A percentile compares a stretch with the other conserved stretches of the same genome.
These are phyloP conservation scores for Coilia nasus DNA, from an alignment of 2,797 vertebrate genomes.

Conservation along the genomic window DNA sequence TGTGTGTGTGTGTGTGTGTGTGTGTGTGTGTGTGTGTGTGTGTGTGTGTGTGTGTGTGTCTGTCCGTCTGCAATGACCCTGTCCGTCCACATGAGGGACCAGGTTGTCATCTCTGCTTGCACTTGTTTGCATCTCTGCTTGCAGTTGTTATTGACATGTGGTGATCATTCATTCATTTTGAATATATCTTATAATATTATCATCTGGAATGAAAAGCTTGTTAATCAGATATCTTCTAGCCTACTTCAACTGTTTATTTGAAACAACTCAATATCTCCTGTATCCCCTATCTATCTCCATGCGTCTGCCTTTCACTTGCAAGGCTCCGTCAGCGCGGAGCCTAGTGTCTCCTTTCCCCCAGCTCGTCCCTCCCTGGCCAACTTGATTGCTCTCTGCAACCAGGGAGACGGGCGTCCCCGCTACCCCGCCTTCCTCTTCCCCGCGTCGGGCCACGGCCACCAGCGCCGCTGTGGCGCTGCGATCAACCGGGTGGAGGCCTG, in stretches of 20 bases:
- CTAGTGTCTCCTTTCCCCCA: conserved; percentile 65
- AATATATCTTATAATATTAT: no score
- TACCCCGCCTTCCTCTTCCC: conserved; percentile 61
- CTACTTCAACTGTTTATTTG: not conserved
- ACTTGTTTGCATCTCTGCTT: no score
- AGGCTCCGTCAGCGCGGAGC: conserved; percentile 10
- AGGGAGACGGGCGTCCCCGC: conserved; percentile 56
- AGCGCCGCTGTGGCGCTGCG: conserved; percentile 58
- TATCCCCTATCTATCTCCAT: not conserved
- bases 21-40: no score
- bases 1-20: no score
- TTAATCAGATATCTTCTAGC: not conserved
- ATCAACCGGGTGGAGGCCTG: conserved; percentile 68
- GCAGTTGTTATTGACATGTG: no score
- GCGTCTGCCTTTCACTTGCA: not conserved
- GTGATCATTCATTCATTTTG: no score
- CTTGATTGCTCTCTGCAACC: conserved; percentile 55
- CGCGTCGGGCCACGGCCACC: conserved; percentile 48
- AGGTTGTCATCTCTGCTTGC: no score
- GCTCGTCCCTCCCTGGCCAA: conserved; percentile 56
- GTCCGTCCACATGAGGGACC: no score
- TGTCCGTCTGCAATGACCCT: no score
- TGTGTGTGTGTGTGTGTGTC: no score
- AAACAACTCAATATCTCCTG: no score
- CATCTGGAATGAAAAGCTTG: no score